Evolutionary conservation across 2,113 vertebrate species (phyloP).

Genomic region (Saccopteryx leptura): DNA sequence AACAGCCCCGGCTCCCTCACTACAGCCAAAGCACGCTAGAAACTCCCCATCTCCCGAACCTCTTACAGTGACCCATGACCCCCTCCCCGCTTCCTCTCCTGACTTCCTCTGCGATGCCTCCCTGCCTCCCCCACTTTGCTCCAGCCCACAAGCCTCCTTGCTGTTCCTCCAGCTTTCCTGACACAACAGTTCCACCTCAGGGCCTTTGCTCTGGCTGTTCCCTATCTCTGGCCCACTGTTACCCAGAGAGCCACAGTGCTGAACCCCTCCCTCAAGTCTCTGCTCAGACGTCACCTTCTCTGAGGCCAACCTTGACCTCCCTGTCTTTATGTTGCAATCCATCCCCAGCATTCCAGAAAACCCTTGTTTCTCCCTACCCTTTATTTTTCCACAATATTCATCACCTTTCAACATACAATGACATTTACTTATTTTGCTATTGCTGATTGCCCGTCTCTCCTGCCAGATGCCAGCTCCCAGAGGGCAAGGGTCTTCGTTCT

Average conservation of each 20-base stretch:
- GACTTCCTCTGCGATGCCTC: background rate
- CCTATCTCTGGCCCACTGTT: rapidly evolving
- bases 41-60: too few species aligned
- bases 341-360: background rate
- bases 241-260: background rate
- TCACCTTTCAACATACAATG: background rate
- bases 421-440: background rate
- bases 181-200: background rate
- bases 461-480: background rate
- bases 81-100: background rate
- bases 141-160: background rate
- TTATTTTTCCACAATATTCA: background rate
- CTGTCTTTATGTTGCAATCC: background rate
- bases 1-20: background rate
- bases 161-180: background rate
- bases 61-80: background rate
- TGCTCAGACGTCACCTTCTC: background rate
- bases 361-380: background rate
- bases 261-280: background rate
- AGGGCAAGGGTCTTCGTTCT: background rate
- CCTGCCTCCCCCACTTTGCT: background rate
- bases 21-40: background rate
- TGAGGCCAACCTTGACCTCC: background rate
- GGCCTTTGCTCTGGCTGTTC: background rate
- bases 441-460: background rate